A percentile compares a stretch with the other conserved stretches of the same genome.
Evolutionary conservation across 2,888 invertebrate genomes (phyloP).

Genomic region (Cataglyphis livida): DNA sequence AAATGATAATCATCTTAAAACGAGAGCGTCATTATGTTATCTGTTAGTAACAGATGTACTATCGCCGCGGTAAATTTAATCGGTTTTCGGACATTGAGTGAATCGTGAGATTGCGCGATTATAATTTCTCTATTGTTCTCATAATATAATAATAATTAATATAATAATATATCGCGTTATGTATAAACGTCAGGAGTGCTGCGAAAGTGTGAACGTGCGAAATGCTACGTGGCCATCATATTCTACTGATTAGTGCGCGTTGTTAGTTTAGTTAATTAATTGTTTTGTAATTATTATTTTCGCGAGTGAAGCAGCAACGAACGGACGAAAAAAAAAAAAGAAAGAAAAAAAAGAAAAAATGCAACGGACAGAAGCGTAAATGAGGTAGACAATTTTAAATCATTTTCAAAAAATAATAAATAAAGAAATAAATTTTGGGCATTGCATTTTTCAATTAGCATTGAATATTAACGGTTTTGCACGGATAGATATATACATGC

Average conservation of each 20-base stretch:
- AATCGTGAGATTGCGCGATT: neutral
- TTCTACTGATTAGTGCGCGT: neutral
- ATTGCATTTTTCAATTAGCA: neutral
- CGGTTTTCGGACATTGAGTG: neutral
- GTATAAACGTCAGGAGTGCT: neutral
- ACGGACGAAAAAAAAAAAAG: neutral
- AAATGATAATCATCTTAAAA: neutral
- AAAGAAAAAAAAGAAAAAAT: neutral
- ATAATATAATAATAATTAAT: slow-evolving; percentile 5
- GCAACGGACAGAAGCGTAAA: neutral
- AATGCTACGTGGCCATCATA: neutral
- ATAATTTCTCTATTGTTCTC: neutral
- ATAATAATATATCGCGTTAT: neutral
- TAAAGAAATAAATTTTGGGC: neutral
- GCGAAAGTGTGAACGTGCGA: neutral
- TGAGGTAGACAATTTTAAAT: neutral
- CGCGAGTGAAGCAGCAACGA: neutral
- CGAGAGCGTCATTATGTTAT: too few species aligned
- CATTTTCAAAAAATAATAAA: neutral
- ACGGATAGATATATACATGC: neutral
- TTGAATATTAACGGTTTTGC: slow-evolving; percentile 22
- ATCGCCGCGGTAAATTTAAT: neutral
- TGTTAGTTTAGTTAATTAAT: neutral
- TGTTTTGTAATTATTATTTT: neutral
- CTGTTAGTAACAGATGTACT: too few species aligned